phyloP scores from a whole-genome alignment of 2,888 invertebrate species.

The Apamea epomidion region DNA sequence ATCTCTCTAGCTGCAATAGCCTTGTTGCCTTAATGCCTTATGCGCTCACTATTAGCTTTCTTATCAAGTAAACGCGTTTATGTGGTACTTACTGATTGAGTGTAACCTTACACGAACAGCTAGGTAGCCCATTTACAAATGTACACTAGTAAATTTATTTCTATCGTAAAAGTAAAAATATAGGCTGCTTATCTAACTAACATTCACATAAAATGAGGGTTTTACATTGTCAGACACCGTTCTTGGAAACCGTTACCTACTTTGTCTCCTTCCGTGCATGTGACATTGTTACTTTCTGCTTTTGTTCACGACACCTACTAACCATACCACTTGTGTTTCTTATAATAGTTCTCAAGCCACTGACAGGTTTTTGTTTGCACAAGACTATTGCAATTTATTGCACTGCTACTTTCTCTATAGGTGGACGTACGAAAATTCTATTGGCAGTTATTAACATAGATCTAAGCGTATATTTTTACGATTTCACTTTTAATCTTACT shows the following conservation, averaged over 20 bases:
- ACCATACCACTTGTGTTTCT: slow-evolving; percentile 58
- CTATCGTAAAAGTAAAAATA: slow-evolving; percentile 63
- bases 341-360: slow-evolving; percentile 58
- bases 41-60: slow-evolving; percentile 38
- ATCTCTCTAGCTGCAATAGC: slow-evolving; percentile 42
- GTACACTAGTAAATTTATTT: slow-evolving; percentile 47
- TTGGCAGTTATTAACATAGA: slow-evolving; percentile 55
- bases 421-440: slow-evolving; percentile 48
- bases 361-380: slow-evolving; percentile 66
- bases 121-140: slow-evolving; percentile 49
- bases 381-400: slow-evolving; percentile 67
- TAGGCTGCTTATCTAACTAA: slow-evolving; percentile 59
- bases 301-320: slow-evolving; percentile 67
- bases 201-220: slow-evolving; percentile 63
- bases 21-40: slow-evolving; percentile 17
- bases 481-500: slow-evolving; percentile 53
- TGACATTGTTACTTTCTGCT: slow-evolving; percentile 73
- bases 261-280: slow-evolving; percentile 70
- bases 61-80: slow-evolving; percentile 45
- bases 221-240: slow-evolving; percentile 66
- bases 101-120: slow-evolving; percentile 48
- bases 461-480: slow-evolving; percentile 20
- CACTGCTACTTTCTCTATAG: slow-evolving; percentile 67
- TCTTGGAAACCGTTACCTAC: slow-evolving; percentile 73
- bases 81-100: slow-evolving; percentile 36